phyloP scores from a whole-genome alignment of 1,140 invertebrate genomes.

The Trachymyrmex septentrionalis region DNA sequence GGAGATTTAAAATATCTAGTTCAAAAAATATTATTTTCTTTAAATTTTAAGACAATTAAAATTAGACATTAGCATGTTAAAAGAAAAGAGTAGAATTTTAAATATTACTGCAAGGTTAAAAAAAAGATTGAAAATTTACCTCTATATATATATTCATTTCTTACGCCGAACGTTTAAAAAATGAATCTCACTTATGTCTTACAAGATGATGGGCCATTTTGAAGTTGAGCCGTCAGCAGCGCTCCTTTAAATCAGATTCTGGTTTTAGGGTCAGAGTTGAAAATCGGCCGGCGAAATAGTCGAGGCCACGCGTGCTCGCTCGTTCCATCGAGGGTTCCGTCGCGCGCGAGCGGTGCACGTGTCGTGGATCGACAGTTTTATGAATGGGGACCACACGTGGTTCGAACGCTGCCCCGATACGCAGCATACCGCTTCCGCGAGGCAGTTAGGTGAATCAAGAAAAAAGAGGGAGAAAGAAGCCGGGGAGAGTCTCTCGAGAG shows the following conservation, averaged over 20 bases:
- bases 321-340: slow-evolving; percentile 56
- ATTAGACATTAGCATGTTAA: not conserved
- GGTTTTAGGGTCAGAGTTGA: slow-evolving; percentile 58
- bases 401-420: slow-evolving; percentile 74
- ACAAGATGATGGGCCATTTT: not conserved
- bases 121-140: not conserved
- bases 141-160: not conserved
- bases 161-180: not conserved
- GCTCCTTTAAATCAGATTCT: slow-evolving; percentile 60
- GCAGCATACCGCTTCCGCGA: slow-evolving; percentile 69
- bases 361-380: slow-evolving; percentile 70
- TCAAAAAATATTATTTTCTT: not conserved
- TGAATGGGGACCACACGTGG: slow-evolving; percentile 78
- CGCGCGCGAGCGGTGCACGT: slow-evolving; percentile 67
- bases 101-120: not conserved
- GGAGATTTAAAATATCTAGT: not conserved
- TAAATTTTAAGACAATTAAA: not conserved
- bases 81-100: not conserved
- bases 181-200: slow-evolving; percentile 8
- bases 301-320: slow-evolving; percentile 41
- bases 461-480: slow-evolving; percentile 57
- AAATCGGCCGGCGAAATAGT: slow-evolving; percentile 56
- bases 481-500: not conserved
- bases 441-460: slow-evolving; percentile 68
- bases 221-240: slow-evolving; percentile 33